phyloP scores from a whole-genome alignment of 2,797 vertebrate genomes.

The Rhynchonycteris naso region DNA sequence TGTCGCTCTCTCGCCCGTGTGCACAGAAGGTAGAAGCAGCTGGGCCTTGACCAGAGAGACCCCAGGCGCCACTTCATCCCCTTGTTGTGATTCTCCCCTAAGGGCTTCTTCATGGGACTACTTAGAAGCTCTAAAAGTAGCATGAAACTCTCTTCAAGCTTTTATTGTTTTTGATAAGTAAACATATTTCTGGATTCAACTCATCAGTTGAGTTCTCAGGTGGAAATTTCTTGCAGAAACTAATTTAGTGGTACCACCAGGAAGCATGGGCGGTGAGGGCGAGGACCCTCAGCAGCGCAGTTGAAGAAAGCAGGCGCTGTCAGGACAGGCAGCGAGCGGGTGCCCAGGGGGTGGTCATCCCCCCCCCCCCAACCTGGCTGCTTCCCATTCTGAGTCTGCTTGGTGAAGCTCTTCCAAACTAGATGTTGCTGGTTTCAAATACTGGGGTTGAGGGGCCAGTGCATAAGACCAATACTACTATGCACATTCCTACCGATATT shows the following conservation, averaged over 20 bases:
- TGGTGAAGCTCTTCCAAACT: neutral
- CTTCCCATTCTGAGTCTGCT: neutral
- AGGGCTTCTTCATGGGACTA: neutral
- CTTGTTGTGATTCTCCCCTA: neutral
- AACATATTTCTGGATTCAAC: constrained; percentile 31
- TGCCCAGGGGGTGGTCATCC: too few relatives aligned
- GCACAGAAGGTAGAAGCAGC: neutral
- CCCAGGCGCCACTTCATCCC: neutral
- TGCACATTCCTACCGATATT: neutral
- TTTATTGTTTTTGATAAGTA: constrained; percentile 3
- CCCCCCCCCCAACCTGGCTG: neutral
- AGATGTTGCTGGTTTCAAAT: neutral
- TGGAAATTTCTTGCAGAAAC: neutral
- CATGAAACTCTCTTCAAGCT: neutral
- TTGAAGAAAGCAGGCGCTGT: neutral
- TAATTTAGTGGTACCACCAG: neutral
- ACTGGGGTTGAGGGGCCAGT: too few relatives aligned
- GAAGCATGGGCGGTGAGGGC: neutral
- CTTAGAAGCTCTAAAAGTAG: neutral
- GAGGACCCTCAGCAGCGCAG: neutral
- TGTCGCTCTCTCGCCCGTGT: neutral
- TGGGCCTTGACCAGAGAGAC: neutral
- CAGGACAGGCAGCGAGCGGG: neutral
- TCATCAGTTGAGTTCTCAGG: constrained; percentile 17
- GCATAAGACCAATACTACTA: neutral